Conservation (phyloP, 2,797 vertebrate genomes). For the Todus mexicanus region DNA sequence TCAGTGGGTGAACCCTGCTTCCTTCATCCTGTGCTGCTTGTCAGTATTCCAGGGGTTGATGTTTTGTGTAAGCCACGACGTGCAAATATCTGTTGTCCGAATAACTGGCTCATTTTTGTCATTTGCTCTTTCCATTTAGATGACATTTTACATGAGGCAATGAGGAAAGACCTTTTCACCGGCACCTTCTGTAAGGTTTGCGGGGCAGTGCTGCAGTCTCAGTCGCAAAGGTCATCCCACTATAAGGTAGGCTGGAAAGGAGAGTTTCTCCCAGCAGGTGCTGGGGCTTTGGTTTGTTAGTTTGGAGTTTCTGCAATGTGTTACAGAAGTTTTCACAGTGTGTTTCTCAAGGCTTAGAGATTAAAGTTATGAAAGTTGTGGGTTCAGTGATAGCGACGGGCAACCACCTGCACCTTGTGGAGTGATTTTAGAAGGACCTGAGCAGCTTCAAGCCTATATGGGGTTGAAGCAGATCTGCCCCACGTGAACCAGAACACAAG, state of each 20-base stretch:
- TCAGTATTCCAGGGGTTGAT: background rate
- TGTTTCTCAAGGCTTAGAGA: background rate
- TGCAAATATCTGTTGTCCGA: background rate
- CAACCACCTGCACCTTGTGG: background rate
- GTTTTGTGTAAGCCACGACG: background rate
- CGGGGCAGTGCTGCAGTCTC: constrained; percentile 78
- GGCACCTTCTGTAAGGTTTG: constrained; percentile 86
- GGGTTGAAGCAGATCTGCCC: background rate
- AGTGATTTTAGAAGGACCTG: background rate
- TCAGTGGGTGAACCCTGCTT: background rate
- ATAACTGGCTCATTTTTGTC: background rate
- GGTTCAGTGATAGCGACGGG: background rate
- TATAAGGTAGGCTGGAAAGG: constrained; percentile 78
- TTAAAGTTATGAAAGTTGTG: background rate
- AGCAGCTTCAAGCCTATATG: background rate
- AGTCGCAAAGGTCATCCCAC: constrained; percentile 84
- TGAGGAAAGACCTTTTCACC: constrained; percentile 74
- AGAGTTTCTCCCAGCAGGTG: background rate
- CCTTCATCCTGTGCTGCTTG: background rate
- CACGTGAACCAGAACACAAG: fast-evolving
- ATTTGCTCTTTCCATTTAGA: constrained; percentile 39
- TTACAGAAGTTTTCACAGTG: background rate
- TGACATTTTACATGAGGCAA: constrained; percentile 40
- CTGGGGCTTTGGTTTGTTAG: background rate
- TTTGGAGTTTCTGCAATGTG: background rate